phyloP scores from a whole-genome alignment of 2,888 invertebrate genomes.

The Ommatoiulus sabulosus region DNA sequence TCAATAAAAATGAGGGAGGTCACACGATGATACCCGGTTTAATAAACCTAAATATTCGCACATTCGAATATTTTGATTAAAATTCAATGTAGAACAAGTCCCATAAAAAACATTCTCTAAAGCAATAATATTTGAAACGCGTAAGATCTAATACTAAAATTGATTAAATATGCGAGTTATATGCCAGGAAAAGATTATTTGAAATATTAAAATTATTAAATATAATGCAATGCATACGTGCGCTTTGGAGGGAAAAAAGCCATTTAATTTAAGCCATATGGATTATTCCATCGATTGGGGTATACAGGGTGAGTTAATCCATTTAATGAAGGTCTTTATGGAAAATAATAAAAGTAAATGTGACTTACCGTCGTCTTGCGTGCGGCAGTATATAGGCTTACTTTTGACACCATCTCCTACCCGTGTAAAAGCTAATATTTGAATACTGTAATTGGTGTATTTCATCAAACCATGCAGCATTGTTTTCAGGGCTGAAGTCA shows the following conservation, averaged over 20 bases:
- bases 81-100: neutral
- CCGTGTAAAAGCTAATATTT: slow-evolving; percentile 68
- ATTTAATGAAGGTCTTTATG: neutral
- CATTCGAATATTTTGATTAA: neutral
- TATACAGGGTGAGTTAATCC: neutral
- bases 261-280: neutral
- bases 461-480: slow-evolving; percentile 66
- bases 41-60: no score
- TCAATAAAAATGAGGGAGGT: no score
- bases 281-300: neutral
- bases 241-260: neutral
- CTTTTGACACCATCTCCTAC: slow-evolving; percentile 69
- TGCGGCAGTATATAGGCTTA: slow-evolving; percentile 66
- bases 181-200: neutral
- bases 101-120: neutral
- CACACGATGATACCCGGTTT: no score
- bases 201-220: neutral
- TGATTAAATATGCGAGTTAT: neutral
- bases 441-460: slow-evolving; percentile 69
- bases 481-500: slow-evolving; percentile 63
- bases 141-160: neutral
- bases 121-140: neutral
- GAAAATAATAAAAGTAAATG: neutral
- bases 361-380: slow-evolving; percentile 68
- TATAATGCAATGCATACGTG: neutral